phyloP scores from a whole-genome alignment of 2,888 invertebrate species.

The Leptopilina syphax region DNA sequence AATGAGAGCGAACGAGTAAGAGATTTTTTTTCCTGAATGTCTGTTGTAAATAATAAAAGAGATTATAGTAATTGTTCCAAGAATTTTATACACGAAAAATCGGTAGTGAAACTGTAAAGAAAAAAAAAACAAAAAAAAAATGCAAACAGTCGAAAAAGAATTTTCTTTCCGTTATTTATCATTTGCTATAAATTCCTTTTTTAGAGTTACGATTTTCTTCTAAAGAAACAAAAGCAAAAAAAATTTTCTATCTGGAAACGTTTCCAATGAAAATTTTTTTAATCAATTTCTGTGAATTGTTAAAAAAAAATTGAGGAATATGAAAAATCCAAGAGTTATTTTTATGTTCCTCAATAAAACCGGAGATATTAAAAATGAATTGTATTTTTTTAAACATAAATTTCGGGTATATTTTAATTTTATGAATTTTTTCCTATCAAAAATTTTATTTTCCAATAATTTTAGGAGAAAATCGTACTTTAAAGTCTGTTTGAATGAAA shows the following conservation, averaged over 20 bases:
- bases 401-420: neutral
- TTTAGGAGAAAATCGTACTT: neutral
- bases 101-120: constrained; percentile 1
- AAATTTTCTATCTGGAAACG: neutral
- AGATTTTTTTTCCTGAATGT: neutral
- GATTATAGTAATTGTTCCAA: constrained; percentile 24
- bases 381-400: neutral
- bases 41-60: constrained; percentile 24
- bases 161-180: constrained; percentile 22
- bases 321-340: neutral
- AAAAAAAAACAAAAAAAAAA: no score
- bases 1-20: neutral
- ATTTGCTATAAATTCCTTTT: neutral
- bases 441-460: neutral
- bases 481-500: neutral
- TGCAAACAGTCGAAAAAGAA: neutral
- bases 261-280: neutral
- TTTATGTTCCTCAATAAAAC: neutral
- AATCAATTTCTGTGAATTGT: no score
- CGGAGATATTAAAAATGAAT: no score
- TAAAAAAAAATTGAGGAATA: no score
- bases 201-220: neutral
- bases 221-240: neutral
- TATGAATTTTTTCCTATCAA: neutral
- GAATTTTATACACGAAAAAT: constrained; percentile 33